phyloP scores from a whole-genome alignment of 2,888 invertebrate genomes.

The Heliconius erato region DNA sequence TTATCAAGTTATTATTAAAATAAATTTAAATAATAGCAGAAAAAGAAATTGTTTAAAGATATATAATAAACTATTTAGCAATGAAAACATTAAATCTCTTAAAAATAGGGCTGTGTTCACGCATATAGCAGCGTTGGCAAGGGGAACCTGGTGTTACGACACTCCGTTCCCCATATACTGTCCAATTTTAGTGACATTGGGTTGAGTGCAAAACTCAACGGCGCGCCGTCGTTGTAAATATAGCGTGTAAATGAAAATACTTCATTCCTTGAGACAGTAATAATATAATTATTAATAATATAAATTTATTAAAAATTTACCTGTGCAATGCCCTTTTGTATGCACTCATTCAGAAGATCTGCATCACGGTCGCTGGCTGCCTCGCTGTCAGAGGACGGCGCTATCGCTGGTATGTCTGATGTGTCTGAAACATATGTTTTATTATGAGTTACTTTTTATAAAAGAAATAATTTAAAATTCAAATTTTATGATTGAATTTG shows the following conservation, averaged over 20 bases:
- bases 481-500: no score
- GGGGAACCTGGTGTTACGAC: no score
- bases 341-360: constrained; percentile 88
- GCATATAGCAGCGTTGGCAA: no score
- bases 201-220: no score
- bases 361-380: constrained; percentile 87
- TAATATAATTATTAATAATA: background rate
- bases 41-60: background rate
- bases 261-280: no score
- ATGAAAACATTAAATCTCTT: no score
- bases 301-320: constrained; percentile 57
- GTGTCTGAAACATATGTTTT: background rate
- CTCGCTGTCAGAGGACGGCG: constrained; percentile 22
- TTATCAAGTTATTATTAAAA: background rate
- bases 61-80: background rate
- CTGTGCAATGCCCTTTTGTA: constrained; percentile 88
- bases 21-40: background rate
- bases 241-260: no score
- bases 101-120: no score
- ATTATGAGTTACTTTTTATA: background rate
- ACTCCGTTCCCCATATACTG: no score
- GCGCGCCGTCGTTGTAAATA: no score
- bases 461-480: no score
- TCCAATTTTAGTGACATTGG: no score
- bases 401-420: background rate